Base-by-base conservation (phyloP, 2,888 invertebrate species). In the Prosapia bicincta region DNA sequence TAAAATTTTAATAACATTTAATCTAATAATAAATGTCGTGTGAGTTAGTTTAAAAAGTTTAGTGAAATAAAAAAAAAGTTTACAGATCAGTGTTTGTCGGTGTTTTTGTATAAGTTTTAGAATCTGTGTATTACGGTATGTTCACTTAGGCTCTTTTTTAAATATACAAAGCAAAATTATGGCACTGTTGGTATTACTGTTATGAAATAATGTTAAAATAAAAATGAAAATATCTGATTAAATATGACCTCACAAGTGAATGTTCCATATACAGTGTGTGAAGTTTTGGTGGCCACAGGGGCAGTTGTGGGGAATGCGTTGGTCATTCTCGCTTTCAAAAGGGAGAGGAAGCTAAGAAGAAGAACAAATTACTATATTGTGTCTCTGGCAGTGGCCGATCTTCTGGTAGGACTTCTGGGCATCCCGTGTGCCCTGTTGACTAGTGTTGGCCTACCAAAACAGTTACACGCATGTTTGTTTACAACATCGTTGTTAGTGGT, bases 281-380 rank as follows among this genome's bases (percentile, higher is more conserved):
- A 97, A 86, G 88, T 93, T 68, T 84, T 95, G 28, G 95, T 96
- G 78, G 95, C 95, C 3, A 85, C 95, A 30, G 88, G 92, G 79
- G 95, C 96, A 7, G 89, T 96, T 26, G 87, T 93, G 76, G 96
- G 96, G 72, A 96, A 96, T 84, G 90, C 92, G 24, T 89, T 96
- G 86, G 96, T 96, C 80, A 93, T 97, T 81, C 88, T 92, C 78
- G 96, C 95, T 72, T 97, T 97, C 85, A 88, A 89, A 70, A 90
- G 91, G 72, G 95, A 96, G 81, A 88, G 93, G 24, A 89, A 92
- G 79, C 86, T 97, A 70, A 88, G 96, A 10, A 88, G 95, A 54
- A 89, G 96, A 78, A 96, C 96, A 67, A 97, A 97, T 86, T 96
- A 96, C 83, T 97, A 97, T 85, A 96, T 97, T 81, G 93, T 96